Conservation (phyloP, 2,113 vertebrate genomes). For the Eupsittula cactorum region DNA sequence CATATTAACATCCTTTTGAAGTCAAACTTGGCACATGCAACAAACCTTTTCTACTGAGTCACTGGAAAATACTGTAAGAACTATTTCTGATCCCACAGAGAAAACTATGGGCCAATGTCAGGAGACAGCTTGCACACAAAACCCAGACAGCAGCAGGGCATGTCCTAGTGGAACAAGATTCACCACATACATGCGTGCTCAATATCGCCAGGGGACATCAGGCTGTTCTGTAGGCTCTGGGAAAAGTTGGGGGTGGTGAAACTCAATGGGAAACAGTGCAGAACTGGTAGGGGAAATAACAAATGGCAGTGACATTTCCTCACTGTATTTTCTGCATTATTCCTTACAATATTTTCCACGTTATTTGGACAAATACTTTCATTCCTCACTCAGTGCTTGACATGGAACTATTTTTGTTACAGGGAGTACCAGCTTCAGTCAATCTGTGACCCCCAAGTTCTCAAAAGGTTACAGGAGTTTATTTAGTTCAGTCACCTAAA, state of each 20-base stretch:
- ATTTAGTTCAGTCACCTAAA: neutral
- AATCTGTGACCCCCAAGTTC: neutral
- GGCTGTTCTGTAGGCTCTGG: neutral
- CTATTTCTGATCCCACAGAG: neutral
- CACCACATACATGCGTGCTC: neutral
- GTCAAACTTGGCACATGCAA: neutral
- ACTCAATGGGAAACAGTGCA: neutral
- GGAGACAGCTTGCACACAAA: neutral
- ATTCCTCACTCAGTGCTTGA: neutral
- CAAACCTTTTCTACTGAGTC: neutral
- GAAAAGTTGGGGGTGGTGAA: neutral
- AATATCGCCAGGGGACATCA: neutral
- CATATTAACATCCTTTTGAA: neutral
- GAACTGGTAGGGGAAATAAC: neutral
- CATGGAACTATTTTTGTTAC: neutral
- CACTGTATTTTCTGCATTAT: neutral
- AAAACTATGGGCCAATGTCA: neutral
- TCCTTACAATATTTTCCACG: neutral
- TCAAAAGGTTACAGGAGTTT: neutral
- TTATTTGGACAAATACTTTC: neutral
- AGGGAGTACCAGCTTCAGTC: neutral
- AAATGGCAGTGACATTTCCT: neutral
- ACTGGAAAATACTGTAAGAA: constrained; percentile 15
- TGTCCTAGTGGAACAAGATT: neutral
- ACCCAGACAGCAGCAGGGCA: neutral